Evolutionary conservation across 2,113 vertebrate genomes (phyloP).

Genomic region (Entomyzon cyanotis): DNA sequence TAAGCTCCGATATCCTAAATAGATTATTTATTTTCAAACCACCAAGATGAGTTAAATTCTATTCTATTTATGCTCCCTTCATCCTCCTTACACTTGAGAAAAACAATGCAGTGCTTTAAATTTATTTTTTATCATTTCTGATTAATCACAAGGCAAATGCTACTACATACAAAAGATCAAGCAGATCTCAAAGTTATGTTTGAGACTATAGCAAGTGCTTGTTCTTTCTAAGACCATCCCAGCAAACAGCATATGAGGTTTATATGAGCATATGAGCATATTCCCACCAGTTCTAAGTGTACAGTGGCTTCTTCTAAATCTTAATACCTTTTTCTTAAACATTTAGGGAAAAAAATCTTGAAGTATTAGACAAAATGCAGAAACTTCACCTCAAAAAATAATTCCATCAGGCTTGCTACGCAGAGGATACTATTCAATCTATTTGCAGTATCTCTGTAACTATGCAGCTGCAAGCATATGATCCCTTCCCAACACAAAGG

Average conservation of each 20-base stretch:
- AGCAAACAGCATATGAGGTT: background rate
- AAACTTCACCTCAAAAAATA: background rate
- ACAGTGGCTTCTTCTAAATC: background rate
- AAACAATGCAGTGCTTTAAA: background rate
- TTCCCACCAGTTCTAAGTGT: background rate
- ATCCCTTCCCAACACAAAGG: background rate
- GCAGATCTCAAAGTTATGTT: background rate
- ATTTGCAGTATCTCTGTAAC: background rate
- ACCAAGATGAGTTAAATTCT: background rate
- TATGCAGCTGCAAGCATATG: background rate
- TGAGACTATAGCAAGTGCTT: constrained; percentile 17
- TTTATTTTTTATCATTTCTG: background rate
- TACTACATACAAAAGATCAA: background rate
- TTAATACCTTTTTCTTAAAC: background rate
- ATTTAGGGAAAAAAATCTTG: background rate
- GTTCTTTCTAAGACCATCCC: constrained; percentile 15
- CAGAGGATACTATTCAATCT: background rate
- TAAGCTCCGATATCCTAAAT: background rate
- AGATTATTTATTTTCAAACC: background rate
- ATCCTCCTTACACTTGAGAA: background rate
- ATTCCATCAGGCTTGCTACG: background rate
- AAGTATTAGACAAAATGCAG: background rate
- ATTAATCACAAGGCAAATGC: background rate
- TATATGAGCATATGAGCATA: no score
- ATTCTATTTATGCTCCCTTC: background rate